phyloP scores from a whole-genome alignment of 1,140 invertebrate species.

The Brachionus rubens region DNA sequence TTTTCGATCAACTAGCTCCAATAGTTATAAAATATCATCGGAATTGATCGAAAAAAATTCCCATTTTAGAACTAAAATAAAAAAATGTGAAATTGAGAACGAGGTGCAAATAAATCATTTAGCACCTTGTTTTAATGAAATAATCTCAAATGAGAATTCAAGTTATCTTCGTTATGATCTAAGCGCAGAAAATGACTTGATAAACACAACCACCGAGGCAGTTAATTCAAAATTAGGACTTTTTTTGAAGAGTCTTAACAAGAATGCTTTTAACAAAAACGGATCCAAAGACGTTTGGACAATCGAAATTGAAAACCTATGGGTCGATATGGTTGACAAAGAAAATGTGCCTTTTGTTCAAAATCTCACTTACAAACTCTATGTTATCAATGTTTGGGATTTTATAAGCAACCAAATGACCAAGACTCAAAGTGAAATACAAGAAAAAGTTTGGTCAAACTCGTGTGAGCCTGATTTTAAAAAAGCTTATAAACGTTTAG shows the following conservation, averaged over 20 bases:
- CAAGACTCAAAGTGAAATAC: neutral
- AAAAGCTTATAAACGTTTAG: neutral
- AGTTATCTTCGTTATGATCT: neutral
- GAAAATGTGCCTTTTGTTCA: conserved; percentile 22
- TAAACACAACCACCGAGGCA: neutral
- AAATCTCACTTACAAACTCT: neutral
- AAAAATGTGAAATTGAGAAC: neutral
- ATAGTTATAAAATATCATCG: neutral
- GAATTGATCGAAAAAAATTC: conserved; percentile 12
- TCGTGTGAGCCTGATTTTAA: neutral
- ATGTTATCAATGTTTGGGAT: conserved; percentile 15
- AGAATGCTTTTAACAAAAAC: conserved; percentile 15
- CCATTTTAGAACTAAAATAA: neutral
- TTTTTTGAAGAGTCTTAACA: conserved; percentile 35
- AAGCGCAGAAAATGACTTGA: neutral
- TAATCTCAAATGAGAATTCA: neutral
- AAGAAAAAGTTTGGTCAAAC: neutral
- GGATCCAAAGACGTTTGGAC: conserved; percentile 18
- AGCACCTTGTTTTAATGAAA: conserved; percentile 34
- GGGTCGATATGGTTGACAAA: conserved; percentile 26
- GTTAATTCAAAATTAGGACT: conserved; percentile 16
- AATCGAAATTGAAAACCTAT: neutral
- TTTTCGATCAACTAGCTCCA: neutral
- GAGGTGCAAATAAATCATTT: neutral
- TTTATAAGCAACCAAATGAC: neutral